Evolutionary conservation across 92 coral and sea anemone species (phyloP).

Genomic region (Umimayanthus kanabou): DNA sequence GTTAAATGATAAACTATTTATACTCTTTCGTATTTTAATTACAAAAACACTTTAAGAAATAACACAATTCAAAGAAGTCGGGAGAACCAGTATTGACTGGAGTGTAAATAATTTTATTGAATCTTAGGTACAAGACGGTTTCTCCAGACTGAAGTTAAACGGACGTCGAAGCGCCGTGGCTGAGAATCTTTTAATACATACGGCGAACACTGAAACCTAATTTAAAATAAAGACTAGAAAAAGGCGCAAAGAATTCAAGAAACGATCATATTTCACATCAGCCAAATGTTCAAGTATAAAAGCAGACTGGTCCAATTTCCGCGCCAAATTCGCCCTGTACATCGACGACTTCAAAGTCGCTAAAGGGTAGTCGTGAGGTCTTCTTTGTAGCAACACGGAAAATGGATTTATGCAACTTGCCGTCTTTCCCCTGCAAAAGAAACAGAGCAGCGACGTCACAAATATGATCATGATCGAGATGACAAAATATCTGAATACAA

Average conservation of each 20-base stretch:
- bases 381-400: slow-evolving; percentile 70
- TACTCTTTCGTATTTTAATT: not conserved
- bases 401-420: slow-evolving; percentile 63
- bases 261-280: slow-evolving; percentile 23
- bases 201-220: slow-evolving; percentile 24
- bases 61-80: not conserved
- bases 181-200: not conserved
- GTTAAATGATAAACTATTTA: not conserved
- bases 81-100: slow-evolving; percentile 11
- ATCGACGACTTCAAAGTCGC: slow-evolving; percentile 82
- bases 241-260: slow-evolving; percentile 3
- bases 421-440: slow-evolving; percentile 60
- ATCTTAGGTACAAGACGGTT: slow-evolving; percentile 16
- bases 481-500: not conserved
- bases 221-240: slow-evolving; percentile 13
- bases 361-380: slow-evolving; percentile 84
- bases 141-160: not conserved
- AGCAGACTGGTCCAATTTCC: slow-evolving; percentile 94
- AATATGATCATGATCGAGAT: not conserved
- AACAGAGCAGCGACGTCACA: not conserved
- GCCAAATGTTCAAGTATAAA: slow-evolving; percentile 49
- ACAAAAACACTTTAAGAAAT: not conserved
- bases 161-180: not conserved
- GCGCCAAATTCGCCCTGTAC: slow-evolving; percentile 84
- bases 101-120: slow-evolving; percentile 38